Evolutionary conservation across 2,888 invertebrate genomes (phyloP), one percentile per base, ranked within the genome.

Genomic region (Anthrax anthrax): DNA sequence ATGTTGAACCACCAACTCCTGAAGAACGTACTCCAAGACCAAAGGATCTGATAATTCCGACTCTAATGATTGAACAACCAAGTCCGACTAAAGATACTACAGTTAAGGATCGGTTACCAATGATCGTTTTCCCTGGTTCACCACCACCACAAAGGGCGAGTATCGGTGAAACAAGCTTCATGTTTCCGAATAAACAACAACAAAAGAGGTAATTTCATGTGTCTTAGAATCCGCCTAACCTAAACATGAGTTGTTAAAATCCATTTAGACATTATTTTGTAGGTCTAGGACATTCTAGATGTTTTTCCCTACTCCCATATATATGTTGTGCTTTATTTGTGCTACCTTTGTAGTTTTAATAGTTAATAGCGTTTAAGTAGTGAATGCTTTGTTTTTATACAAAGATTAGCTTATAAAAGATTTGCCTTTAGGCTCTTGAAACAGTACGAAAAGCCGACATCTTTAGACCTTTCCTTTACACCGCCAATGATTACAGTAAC

Each of bases 401-500:
- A 32, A 32, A 32, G 29, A 32, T 32, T 32, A 32, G 29, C 29
- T 32, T 32, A 32, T 32, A 32, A 32, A 12, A 32, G 29, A 58
- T 50, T 59, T 54, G 46, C 50, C 48, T 60, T 63, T 43, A 73
- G 78, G 58, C 72, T 78, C 57, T 62, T 65, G 67, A 80, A 65
- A 71, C 80, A 67, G 67, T 75, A 72, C 59, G 83, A 72, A 64
- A 82, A 74, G 59, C 75, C 76, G 9, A 73, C 70, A 23, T 76
- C 76, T 8, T 60, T 77, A 50, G 77, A 77, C 57, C 64, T 81
- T 62, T 72, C 81, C 55, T 70, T 75, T 66, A 71, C 68, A 23
- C 81, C 81, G 10, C 83, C 82, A 1, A 67, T 79, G 56, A 82
- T 83, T 55, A 84, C 82, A 13, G 78, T 85, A 27, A 84, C 84